Conservation (phyloP, 2,888 invertebrate genomes). For the Galerucella pusilla region DNA sequence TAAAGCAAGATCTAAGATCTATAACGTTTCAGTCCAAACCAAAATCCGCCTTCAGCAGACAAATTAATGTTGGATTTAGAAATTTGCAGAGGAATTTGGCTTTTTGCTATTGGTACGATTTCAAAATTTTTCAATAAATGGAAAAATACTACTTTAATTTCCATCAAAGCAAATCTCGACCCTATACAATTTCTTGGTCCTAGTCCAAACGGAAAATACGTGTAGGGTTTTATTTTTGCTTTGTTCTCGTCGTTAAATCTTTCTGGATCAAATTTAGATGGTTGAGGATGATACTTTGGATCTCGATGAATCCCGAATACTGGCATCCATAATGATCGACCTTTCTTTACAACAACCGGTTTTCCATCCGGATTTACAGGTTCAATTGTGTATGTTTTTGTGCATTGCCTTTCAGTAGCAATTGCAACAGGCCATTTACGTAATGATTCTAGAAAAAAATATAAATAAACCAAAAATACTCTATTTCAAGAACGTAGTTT, state of each 20-base stretch:
- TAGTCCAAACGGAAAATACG: conserved; percentile 68
- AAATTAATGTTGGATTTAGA: conserved; percentile 47
- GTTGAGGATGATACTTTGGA: conserved; percentile 63
- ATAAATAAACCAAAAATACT: background rate
- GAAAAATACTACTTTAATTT: conserved; percentile 56
- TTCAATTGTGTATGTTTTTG: conserved; percentile 62
- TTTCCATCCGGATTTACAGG: conserved; percentile 47
- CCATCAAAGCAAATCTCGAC: conserved; percentile 59
- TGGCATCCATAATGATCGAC: conserved; percentile 54
- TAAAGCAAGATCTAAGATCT: too few relatives aligned
- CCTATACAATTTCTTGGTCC: conserved; percentile 70
- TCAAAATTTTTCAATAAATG: conserved; percentile 56
- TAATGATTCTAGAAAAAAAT: conserved; percentile 64
- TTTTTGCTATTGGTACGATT: conserved; percentile 56
- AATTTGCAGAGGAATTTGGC: conserved; percentile 53
- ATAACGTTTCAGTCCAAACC: conserved; percentile 51
- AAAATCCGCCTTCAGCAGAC: conserved; percentile 51
- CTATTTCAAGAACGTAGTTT: background rate
- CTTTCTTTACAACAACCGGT: conserved; percentile 51
- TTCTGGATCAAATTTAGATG: conserved; percentile 67
- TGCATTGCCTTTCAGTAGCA: conserved; percentile 65
- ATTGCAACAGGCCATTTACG: conserved; percentile 64
- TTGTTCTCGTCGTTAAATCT: conserved; percentile 57
- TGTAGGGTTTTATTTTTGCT: conserved; percentile 64
- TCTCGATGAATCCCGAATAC: conserved; percentile 63